phyloP scores from a whole-genome alignment of 2,113 vertebrate genomes.

The Anser brachyrhynchus region DNA sequence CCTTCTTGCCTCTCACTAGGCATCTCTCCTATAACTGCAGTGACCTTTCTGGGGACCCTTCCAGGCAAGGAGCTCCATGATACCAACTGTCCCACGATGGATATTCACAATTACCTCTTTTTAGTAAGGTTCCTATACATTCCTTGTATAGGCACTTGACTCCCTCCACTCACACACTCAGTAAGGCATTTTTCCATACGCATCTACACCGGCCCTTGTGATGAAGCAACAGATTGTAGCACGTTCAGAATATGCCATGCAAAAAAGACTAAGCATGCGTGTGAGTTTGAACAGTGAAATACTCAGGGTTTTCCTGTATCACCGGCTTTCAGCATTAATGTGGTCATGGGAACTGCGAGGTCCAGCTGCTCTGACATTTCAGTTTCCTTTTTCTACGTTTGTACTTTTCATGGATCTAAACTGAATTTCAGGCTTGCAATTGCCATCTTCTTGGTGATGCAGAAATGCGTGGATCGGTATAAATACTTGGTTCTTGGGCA shows the following conservation, averaged over 20 bases:
- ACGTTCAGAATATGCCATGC: fast-evolving
- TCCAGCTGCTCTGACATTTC: slow-evolving; percentile 13
- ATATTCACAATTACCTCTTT: neutral
- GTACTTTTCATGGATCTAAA: neutral
- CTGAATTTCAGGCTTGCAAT: slow-evolving; percentile 25
- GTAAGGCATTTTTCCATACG: neutral
- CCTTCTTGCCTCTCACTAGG: fast-evolving
- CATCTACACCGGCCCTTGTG: neutral
- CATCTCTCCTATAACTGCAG: neutral
- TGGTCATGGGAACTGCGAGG: neutral
- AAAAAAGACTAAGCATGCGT: neutral
- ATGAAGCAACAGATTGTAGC: neutral
- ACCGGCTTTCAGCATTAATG: neutral
- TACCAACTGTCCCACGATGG: neutral
- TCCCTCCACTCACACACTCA: neutral
- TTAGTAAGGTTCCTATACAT: neutral
- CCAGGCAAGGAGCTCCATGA: fast-evolving
- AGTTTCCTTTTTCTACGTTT: neutral
- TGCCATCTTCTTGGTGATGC: neutral
- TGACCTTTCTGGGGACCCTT: neutral
- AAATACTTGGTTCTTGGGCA: neutral
- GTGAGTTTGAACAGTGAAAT: neutral
- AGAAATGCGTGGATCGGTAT: neutral
- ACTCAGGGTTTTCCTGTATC: neutral
- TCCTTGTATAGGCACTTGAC: neutral